A percentile compares a stretch with the other conserved stretches of the same genome.
Evolutionary conservation across 2,797 vertebrate genomes (phyloP).

Genomic region (Triplophysa yarkandensis): DNA sequence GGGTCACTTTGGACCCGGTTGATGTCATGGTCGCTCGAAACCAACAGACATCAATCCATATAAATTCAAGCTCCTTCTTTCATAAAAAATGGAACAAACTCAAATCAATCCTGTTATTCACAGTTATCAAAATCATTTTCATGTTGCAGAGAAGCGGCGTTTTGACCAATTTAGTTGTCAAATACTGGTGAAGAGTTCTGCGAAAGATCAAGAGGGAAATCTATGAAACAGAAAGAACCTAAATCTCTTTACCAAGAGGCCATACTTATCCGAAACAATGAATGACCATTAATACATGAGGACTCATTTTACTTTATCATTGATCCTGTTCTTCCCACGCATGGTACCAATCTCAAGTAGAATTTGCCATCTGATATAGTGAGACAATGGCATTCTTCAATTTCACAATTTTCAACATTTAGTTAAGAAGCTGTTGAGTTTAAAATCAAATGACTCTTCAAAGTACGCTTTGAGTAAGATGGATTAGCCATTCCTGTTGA

Average conservation of each 20-base stretch:
- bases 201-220: slow-evolving; percentile 10
- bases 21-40: neutral
- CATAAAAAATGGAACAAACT: neutral
- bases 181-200: neutral
- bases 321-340: neutral
- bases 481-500: neutral
- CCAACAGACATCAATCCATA: neutral
- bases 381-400: neutral
- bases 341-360: neutral
- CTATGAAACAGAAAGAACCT: slow-evolving; percentile 23
- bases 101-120: slow-evolving; percentile 5
- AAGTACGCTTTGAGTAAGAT: neutral
- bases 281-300: neutral
- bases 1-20: neutral
- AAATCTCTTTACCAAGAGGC: slow-evolving; percentile 2
- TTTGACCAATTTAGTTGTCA: slow-evolving; percentile 32
- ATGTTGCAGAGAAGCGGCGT: neutral
- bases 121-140: slow-evolving; percentile 15
- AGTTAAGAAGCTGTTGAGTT: slow-evolving; percentile 1
- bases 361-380: neutral
- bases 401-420: neutral
- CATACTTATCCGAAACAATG: neutral
- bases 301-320: neutral
- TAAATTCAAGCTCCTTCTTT: neutral
- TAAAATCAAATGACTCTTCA: neutral